These are phyloP conservation scores for Gallirallus australis DNA, from an alignment of 2,797 vertebrate species.

Conservation along the genomic window DNA sequence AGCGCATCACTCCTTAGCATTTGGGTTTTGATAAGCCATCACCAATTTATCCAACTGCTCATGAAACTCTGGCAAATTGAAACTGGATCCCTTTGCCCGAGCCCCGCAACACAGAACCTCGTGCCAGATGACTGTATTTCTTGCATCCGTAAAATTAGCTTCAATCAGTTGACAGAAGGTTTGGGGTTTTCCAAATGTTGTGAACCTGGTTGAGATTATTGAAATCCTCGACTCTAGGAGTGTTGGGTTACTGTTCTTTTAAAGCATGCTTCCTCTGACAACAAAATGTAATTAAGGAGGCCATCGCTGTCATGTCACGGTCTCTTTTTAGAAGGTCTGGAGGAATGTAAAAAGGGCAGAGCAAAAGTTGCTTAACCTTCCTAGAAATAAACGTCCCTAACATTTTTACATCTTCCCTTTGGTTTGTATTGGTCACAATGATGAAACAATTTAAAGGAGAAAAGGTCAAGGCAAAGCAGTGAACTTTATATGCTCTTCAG, in stretches of 20 bases:
- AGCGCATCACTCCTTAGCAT: not conserved
- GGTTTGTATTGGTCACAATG: slow-evolving; percentile 61
- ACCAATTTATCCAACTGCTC: slow-evolving; percentile 26
- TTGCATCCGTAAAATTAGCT: slow-evolving; percentile 52
- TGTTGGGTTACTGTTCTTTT: slow-evolving; percentile 69
- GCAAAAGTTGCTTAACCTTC: slow-evolving; percentile 66
- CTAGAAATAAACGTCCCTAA: slow-evolving; percentile 36
- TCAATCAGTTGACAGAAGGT: slow-evolving; percentile 50
- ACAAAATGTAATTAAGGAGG: slow-evolving; percentile 73
- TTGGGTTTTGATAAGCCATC: not conserved
- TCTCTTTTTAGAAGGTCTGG: slow-evolving; percentile 59
- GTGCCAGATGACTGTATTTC: slow-evolving; percentile 35
- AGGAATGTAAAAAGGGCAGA: slow-evolving; percentile 59
- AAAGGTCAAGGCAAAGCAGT: slow-evolving; percentile 63
- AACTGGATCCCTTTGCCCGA: slow-evolving; percentile 18
- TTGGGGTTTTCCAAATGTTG: slow-evolving; percentile 62
- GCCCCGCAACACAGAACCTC: not conserved
- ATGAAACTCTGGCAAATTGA: slow-evolving; percentile 49
- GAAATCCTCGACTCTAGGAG: slow-evolving; percentile 45
- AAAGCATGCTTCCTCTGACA: slow-evolving; percentile 73
- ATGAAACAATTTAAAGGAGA: slow-evolving; percentile 76
- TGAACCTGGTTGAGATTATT: slow-evolving; percentile 67
- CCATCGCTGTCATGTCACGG: slow-evolving; percentile 57
- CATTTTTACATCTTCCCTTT: slow-evolving; percentile 63
- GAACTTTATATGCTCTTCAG: slow-evolving; percentile 61